Base-by-base conservation (phyloP, 2,888 invertebrate species). In the Andrena praecox region DNA sequence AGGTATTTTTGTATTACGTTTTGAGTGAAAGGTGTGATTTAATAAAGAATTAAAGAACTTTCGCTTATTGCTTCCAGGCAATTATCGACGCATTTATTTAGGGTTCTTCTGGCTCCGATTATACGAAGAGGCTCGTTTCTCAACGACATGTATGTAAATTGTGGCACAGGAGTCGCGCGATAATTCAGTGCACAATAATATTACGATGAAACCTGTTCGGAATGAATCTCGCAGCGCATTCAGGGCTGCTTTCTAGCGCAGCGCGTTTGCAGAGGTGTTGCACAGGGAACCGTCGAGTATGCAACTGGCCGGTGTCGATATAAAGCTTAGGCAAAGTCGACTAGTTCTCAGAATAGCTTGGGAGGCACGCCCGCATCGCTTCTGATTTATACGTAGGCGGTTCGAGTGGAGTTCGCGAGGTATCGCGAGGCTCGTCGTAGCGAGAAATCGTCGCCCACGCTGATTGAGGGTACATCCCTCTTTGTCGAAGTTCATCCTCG, bases 401-500 rank as follows among this genome's bases (percentile, higher is more conserved):
- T 69, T 80, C 76, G 78, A 63, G 81, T 62, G 56, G 77, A 66
- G 77, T 77, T 74, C 64, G 85, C 77, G 63, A 82, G 67, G 69
- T 68, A 77, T 77, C 77, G 75, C 63, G n/a, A 59, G 63, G 20
- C 62, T 52, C 35, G 82, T n/a, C 79, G 70, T 52, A 50, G 68
- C 82, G 78, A 85, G 85, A 83, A 85, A 82, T 85, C 75, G 77
- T 81, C 90, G 91, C 91, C 91, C 91, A 91, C 92, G 89, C 91
- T 91, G 91, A 91, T 91, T 91, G 90, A 87, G 86, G 85, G 89
- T 90, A 91, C 91, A 91, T 90, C 88, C 89, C 85, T 84, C 88
- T 78, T 80, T 77, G 79, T 80, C 82, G 77, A 81, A 75, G 81
- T 77, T 69, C 59, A 73, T 82, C 68, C 82, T 66, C 73, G 31